These are phyloP conservation scores for Diprion similis DNA, from an alignment of 1,140 invertebrate species.

Conservation along the genomic window DNA sequence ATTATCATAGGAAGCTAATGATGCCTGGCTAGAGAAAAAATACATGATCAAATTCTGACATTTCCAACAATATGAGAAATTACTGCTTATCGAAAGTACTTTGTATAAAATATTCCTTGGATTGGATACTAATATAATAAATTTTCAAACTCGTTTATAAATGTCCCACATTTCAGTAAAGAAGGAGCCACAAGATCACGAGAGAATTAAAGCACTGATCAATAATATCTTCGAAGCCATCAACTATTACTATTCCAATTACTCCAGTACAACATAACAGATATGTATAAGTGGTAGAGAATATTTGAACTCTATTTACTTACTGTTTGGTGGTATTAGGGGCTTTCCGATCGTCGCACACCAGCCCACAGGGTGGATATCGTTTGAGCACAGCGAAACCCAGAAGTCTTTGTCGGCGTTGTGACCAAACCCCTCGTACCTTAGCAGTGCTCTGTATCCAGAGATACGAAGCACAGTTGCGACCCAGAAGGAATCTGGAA, in stretches of 20 bases:
- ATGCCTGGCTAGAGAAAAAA: too few species aligned
- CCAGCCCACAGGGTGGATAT: constrained; percentile 96
- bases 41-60: too few species aligned
- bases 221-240: neutral
- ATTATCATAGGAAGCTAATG: too few species aligned
- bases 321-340: constrained; percentile 89
- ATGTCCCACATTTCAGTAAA: too few species aligned
- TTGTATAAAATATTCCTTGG: too few species aligned
- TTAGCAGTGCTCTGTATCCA: constrained; percentile 90
- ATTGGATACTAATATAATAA: constrained; percentile 15
- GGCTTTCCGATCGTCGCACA: constrained; percentile 95
- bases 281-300: neutral
- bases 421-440: constrained; percentile 93
- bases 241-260: too few species aligned
- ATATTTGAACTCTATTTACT: constrained; percentile 37
- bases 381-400: constrained; percentile 91
- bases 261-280: neutral
- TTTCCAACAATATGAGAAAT: too few species aligned
- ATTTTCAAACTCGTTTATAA: constrained; percentile 18
- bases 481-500: constrained; percentile 92
- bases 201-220: too few species aligned
- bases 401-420: constrained; percentile 92
- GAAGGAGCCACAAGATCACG: too few species aligned
- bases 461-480: constrained; percentile 90
- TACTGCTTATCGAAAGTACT: too few species aligned